A percentile compares a stretch with the other conserved stretches of the same genome.
These are phyloP conservation scores for Tenthredo distinguenda DNA, from an alignment of 2,888 invertebrate genomes.

Conservation along the genomic window DNA sequence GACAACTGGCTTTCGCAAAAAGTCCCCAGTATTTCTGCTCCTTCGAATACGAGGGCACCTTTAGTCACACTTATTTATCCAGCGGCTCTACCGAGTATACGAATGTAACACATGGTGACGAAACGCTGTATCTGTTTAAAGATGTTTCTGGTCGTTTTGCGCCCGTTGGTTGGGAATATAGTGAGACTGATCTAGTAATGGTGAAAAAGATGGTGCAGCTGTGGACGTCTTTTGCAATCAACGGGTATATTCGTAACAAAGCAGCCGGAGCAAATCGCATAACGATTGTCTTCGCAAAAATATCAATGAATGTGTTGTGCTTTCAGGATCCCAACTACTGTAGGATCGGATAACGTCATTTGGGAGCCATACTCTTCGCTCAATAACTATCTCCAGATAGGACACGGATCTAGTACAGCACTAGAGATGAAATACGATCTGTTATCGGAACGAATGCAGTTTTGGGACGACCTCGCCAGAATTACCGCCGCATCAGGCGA, in stretches of 20 bases:
- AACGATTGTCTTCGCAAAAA: neutral
- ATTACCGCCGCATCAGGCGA: neutral
- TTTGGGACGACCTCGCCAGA: neutral
- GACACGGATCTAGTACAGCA: neutral
- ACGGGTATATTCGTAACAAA: neutral
- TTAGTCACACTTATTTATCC: neutral
- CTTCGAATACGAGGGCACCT: slow-evolving; percentile 9
- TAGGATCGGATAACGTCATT: neutral
- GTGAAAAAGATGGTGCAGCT: slow-evolving; percentile 28
- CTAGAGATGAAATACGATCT: neutral
- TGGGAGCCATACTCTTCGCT: slow-evolving; percentile 35
- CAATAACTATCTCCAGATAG: slow-evolving; percentile 19
- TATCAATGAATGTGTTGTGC: neutral
- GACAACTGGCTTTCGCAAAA: neutral
- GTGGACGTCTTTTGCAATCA: slow-evolving; percentile 28
- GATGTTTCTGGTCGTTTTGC: neutral
- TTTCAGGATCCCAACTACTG: neutral
- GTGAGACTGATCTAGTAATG: neutral
- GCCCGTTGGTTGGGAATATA: neutral
- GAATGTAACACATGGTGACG: neutral
- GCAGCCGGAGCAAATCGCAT: neutral
- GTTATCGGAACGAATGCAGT: slow-evolving; percentile 8
- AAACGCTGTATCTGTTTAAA: neutral
- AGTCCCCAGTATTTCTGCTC: slow-evolving; percentile 13
- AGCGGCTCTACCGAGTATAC: neutral